Evolutionary conservation across 2,797 vertebrate genomes (phyloP), one percentile per base, ranked within the genome.

Genomic region (Tolypeutes matacus): DNA sequence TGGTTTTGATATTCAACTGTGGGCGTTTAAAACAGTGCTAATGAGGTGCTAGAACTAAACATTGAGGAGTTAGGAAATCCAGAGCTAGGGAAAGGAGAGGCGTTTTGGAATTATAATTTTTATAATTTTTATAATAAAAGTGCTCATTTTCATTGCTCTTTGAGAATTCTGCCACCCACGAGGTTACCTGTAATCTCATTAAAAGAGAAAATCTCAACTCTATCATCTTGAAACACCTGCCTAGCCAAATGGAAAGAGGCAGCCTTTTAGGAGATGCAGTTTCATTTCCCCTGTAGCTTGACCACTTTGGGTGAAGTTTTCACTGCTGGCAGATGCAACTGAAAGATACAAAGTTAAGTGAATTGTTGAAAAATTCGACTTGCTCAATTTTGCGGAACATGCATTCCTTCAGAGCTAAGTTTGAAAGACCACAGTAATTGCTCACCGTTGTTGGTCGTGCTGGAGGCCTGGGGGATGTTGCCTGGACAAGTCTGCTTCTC

Each of bases 101-200:
- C 72, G 27, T 51, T 78, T 95, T 82, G 62, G 86, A 94, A 95
- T 87, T 93, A 89, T 75, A 72, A 36, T 46, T 46, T 5, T 69
- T 82, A 64, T 78, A 29, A 91, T n/a, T n/a, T n/a, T n/a, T n/a
- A n/a, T n/a, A n/a, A n/a, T n/a, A n/a, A n/a, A 97, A 83, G 65
- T 39, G n/a, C 23, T 95, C 77, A 39, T 89, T 93, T 91, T 94
- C 73, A 23, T 91, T 89, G 36, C 69, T 82, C 51, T 95, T 95
- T 94, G 80, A 89, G 94, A 65, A 81, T 94, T 95, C 90, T 49
- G 27, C 72, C 77, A 65, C 51, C 69, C 58, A 58, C 2, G 0
- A 95, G 56, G 77, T 76, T 86, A 86, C 75, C 81, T 95, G 70
- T 56, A 18, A 92, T 95, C 75, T 93, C 86, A 75, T 96, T 96